Base-by-base conservation (phyloP, 2,888 invertebrate genomes). In the Phania funesta region DNA sequence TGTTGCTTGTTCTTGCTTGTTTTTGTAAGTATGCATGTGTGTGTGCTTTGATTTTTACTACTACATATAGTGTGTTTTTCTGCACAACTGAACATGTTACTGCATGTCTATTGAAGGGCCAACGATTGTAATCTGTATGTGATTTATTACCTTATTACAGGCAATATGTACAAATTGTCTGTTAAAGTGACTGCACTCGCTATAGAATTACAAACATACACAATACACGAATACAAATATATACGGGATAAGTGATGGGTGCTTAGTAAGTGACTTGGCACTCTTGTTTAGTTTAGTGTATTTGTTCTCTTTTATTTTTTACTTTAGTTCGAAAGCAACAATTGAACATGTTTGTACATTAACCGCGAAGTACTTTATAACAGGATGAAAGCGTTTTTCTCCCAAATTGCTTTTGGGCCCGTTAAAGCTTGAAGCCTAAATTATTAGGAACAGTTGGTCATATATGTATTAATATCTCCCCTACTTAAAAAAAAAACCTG, bases 141-240 rank as follows among this genome's bases (percentile, higher is more conserved):
- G 84, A 84, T 80, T 84, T 80, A 84, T 84, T 68, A 75, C 79
- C 74, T 83, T 83, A 83, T 83, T 80, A 75, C 75, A 81, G 83
- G 76, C 78, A 75, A 78, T 60, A 80, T 71, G 60, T 67, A 80
- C 71, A 80, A 76, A 80, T 80, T 80, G 80, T 76, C 58, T 52
- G 64, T 56, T 44, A 71, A 76, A 80, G 50, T 76, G 75, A 76
- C 70, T 75, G 71, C 58, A 60, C 24, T 60, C 35, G 58, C 46
- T 44, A 46, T 35, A 6, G 58, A 48, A 29, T 71, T 52, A 35
- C 9, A 50, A 35, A 18, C 16, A 38, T 11, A 35, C 44, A 56
- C n/a, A 20, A 13, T 4, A 35, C 18, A 67, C 20, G 6, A 7
- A 7, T 22, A 20, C 24, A 38, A 9, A 6, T 16, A 44, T 16